Evolutionary conservation across 2,797 vertebrate genomes (phyloP).

Genomic region (Pseudochirops corinnae): DNA sequence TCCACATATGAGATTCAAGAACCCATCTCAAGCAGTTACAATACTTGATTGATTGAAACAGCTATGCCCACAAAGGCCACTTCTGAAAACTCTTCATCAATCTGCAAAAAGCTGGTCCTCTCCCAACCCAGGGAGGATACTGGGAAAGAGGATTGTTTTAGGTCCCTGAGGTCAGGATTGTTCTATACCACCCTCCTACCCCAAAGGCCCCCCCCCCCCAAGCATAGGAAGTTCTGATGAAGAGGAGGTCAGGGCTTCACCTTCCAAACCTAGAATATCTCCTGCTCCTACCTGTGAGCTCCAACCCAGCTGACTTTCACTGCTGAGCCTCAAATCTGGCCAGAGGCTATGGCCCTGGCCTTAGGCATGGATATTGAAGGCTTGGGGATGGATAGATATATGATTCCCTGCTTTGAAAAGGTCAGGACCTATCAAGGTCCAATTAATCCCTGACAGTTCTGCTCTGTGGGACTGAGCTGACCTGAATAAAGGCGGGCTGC

Average conservation of each 20-base stretch:
- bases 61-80: not conserved
- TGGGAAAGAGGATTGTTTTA: not conserved
- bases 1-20: not conserved
- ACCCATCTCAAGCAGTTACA: not conserved
- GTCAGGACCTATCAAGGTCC: constrained; percentile 1
- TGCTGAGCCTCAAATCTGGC: not conserved
- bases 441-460: not conserved
- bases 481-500: not conserved
- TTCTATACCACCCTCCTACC: not conserved
- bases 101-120: not conserved
- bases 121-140: not conserved
- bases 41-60: not conserved
- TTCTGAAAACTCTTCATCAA: not conserved
- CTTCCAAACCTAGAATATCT: not conserved
- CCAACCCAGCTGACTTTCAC: constrained; percentile 1
- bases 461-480: not conserved
- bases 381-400: not conserved
- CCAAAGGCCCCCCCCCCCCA: fast-evolving
- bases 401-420: not conserved
- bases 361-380: not conserved
- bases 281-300: not conserved
- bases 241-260: not conserved
- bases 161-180: not conserved
- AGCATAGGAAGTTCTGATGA: not conserved
- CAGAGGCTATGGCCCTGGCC: not conserved